Evolutionary conservation across 1,140 invertebrate genomes (phyloP).

Genomic region (Dendroctonus valens): DNA sequence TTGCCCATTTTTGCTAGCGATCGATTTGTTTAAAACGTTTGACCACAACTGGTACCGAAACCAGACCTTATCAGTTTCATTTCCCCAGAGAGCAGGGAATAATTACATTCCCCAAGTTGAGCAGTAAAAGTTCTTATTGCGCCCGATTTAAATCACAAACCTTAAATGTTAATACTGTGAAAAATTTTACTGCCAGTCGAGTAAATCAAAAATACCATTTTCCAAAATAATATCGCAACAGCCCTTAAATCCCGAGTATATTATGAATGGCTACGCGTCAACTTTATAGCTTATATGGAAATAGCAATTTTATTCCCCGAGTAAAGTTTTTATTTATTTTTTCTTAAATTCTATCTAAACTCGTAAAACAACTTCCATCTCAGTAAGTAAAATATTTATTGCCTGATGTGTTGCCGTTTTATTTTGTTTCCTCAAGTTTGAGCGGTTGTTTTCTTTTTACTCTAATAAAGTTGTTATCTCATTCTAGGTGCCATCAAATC

Average conservation of each 20-base stretch:
- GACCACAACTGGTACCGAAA: too few species aligned
- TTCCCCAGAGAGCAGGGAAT: too few species aligned
- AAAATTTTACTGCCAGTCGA: slow-evolving; percentile 22
- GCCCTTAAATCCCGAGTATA: slow-evolving; percentile 14
- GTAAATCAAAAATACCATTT: slow-evolving; percentile 29
- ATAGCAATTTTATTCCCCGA: slow-evolving; percentile 28
- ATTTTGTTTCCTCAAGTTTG: slow-evolving; percentile 19
- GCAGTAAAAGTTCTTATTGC: too few species aligned
- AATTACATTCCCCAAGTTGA: too few species aligned
- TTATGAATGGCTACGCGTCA: slow-evolving; percentile 23
- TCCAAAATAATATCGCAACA: slow-evolving; percentile 17
- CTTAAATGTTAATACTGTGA: slow-evolving; percentile 25
- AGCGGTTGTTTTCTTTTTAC: slow-evolving; percentile 14
- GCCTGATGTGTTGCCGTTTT: slow-evolving; percentile 30
- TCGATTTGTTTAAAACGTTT: too few species aligned
- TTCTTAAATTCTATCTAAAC: slow-evolving; percentile 32
- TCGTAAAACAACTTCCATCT: slow-evolving; percentile 32
- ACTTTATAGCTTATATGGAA: slow-evolving; percentile 32
- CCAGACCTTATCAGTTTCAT: too few species aligned
- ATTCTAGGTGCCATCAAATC: slow-evolving; percentile 28
- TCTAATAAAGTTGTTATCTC: slow-evolving; percentile 29
- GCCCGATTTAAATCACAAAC: not conserved
- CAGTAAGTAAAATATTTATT: slow-evolving; percentile 32
- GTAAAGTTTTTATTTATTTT: slow-evolving; percentile 29
- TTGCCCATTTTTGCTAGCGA: too few species aligned